These are phyloP conservation scores for Phainopepla nitens DNA, from an alignment of 2,113 vertebrate genomes.

Conservation along the genomic window DNA sequence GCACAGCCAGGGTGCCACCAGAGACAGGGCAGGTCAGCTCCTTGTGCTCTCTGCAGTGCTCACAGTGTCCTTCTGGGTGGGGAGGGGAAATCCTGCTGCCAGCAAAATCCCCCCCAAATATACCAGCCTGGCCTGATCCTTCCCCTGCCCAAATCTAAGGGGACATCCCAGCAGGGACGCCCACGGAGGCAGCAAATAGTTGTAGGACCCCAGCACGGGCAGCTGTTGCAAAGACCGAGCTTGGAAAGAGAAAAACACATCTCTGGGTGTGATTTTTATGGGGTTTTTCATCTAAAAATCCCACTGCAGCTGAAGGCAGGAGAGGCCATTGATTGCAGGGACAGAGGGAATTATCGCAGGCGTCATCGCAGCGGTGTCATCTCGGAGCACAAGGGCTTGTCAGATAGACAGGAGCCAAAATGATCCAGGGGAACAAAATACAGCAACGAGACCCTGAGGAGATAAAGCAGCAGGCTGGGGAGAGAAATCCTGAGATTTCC, in stretches of 20 bases:
- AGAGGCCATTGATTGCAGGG: neutral
- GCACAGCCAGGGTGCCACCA: neutral
- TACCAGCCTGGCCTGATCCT: neutral
- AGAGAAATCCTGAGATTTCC: neutral
- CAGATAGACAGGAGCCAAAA: neutral
- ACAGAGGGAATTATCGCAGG: neutral
- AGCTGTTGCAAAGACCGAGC: neutral
- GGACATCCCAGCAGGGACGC: neutral
- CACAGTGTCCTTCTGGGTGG: neutral
- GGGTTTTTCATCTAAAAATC: neutral
- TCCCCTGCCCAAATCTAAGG: neutral
- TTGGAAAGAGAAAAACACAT: neutral
- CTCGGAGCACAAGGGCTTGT: neutral
- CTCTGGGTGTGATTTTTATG: neutral
- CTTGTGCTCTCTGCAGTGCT: neutral
- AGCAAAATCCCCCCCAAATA: neutral
- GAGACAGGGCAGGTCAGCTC: neutral
- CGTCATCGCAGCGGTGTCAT: neutral
- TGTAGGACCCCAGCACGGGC: fast-evolving
- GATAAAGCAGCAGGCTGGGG: neutral
- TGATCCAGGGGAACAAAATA: neutral
- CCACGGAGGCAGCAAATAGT: neutral
- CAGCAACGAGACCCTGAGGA: neutral
- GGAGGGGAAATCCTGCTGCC: neutral
- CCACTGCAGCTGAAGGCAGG: neutral